These are phyloP conservation scores for Manis crassicaudata DNA, from an alignment of 2,797 vertebrate species.

Conservation along the genomic window DNA sequence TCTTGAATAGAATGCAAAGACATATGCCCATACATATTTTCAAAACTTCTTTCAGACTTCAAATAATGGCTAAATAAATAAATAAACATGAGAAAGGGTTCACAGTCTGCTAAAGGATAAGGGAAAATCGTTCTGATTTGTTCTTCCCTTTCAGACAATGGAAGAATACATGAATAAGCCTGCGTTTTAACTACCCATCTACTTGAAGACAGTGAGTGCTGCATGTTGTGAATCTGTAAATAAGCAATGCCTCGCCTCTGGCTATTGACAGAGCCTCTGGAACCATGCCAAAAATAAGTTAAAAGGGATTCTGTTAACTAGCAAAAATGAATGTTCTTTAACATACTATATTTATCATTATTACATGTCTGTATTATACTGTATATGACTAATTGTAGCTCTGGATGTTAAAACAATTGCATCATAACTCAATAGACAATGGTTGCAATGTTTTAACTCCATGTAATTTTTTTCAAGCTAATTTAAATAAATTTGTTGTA, in stretches of 20 bases:
- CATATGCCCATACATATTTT: background rate
- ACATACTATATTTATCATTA: conserved; percentile 77
- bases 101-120: background rate
- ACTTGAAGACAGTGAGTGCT: conserved; percentile 66
- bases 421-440: conserved; percentile 47
- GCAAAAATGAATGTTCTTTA: conserved; percentile 83
- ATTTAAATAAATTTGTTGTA: conserved; percentile 62
- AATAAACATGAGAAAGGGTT: background rate
- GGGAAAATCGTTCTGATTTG: conserved; percentile 14
- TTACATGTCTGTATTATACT: conserved; percentile 72
- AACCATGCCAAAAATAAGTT: conserved; percentile 77
- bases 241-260: background rate
- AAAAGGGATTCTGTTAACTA: conserved; percentile 80
- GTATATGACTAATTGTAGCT: conserved; percentile 58
- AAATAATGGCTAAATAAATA: background rate
- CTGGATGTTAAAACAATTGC: conserved; percentile 53
- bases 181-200: conserved; percentile 88
- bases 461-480: conserved; percentile 64
- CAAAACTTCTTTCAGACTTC: background rate
- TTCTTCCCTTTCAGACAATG: conserved; percentile 88
- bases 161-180: conserved; percentile 96
- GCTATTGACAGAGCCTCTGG: conserved; percentile 69
- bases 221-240: background rate
- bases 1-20: conserved; percentile 1
- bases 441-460: conserved; percentile 62